Conservation (phyloP, 2,113 vertebrate genomes). For the Mesoclemmys tuberculata region DNA sequence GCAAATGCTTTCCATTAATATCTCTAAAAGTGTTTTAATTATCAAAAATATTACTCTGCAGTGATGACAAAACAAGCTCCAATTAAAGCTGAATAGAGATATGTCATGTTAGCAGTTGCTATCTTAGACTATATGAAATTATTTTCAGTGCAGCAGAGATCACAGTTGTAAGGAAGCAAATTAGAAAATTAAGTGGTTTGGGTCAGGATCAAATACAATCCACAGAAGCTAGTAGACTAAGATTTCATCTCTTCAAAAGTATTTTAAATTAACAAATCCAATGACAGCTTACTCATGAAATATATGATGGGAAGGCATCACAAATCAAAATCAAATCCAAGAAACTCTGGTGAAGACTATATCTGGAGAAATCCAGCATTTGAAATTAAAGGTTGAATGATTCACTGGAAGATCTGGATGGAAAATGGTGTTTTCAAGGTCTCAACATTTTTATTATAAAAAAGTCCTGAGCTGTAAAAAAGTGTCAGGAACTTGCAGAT, state of each 20-base stretch:
- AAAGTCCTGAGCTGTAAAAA: neutral
- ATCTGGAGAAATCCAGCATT: neutral
- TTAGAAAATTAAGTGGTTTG: neutral
- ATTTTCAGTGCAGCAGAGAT: neutral
- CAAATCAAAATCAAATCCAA: neutral
- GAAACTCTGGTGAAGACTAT: neutral
- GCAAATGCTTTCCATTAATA: neutral
- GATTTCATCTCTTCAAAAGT: neutral
- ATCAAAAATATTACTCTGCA: too few species aligned
- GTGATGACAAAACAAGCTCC: neutral
- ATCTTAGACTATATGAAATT: neutral
- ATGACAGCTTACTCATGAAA: neutral
- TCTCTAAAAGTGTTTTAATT: too few species aligned
- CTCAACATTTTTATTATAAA: neutral
- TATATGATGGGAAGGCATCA: neutral
- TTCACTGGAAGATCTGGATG: neutral
- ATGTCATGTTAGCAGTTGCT: neutral
- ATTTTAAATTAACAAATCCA: neutral
- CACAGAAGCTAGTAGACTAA: neutral
- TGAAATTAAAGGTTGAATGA: neutral
- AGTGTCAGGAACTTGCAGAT: neutral
- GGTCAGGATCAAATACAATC: neutral
- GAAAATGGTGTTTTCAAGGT: neutral
- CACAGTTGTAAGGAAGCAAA: neutral
- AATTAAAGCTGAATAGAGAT: neutral